These are phyloP conservation scores for Rhagophthalmus giganteus DNA, from an alignment of 2,888 invertebrate species.

Conservation along the genomic window DNA sequence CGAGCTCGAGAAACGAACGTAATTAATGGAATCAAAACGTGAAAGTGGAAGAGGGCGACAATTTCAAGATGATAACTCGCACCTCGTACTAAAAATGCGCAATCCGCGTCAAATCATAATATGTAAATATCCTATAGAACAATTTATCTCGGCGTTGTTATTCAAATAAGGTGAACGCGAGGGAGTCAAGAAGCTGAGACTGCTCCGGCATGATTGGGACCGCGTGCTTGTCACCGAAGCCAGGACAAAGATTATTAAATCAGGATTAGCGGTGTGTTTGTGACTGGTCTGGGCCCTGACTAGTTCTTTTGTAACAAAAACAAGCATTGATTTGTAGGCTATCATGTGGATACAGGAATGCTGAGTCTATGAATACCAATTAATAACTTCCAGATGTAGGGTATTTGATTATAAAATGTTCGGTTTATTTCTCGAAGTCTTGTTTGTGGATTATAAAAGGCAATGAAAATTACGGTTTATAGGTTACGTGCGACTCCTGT, in stretches of 20 bases:
- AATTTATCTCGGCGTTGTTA: constrained; percentile 50
- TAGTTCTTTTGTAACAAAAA: constrained; percentile 43
- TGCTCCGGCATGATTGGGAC: constrained; percentile 63
- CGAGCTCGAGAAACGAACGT: no score
- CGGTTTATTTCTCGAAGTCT: constrained; percentile 34
- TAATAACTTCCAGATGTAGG: constrained; percentile 35
- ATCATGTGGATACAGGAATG: constrained; percentile 44
- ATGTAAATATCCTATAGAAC: constrained; percentile 48
- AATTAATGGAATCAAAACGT: constrained; percentile 14
- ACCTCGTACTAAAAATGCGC: constrained; percentile 37
- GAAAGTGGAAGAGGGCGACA: constrained; percentile 3
- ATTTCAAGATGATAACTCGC: constrained; percentile 3
- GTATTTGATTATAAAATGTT: constrained; percentile 36
- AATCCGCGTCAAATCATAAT: constrained; percentile 45
- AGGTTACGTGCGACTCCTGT: constrained; percentile 30
- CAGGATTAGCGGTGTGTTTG: constrained; percentile 56
- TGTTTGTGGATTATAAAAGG: constrained; percentile 33
- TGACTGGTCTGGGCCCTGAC: constrained; percentile 44
- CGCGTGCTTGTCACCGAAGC: constrained; percentile 52
- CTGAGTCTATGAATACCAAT: constrained; percentile 39
- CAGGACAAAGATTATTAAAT: constrained; percentile 55
- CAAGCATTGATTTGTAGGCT: constrained; percentile 53
- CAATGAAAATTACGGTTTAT: constrained; percentile 36
- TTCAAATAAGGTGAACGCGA: constrained; percentile 44
- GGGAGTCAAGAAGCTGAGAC: constrained; percentile 55